Conservation (phyloP, 2,888 invertebrate species). For the Polymixis lichenea region DNA sequence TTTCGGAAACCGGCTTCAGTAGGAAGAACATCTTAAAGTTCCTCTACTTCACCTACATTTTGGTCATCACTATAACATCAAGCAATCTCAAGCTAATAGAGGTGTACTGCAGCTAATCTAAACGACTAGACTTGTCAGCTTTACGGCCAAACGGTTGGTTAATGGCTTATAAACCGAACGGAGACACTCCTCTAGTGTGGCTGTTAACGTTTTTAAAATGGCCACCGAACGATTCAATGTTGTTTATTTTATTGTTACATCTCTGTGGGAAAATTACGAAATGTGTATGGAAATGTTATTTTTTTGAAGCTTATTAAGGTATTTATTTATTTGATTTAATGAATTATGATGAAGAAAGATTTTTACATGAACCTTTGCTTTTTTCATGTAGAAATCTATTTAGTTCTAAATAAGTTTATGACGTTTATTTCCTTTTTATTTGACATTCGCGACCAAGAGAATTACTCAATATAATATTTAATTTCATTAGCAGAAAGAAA, state of each 20-base stretch:
- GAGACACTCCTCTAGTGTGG: constrained; percentile 60
- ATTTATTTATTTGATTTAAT: background rate
- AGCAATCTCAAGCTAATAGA: constrained; percentile 51
- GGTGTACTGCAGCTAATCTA: constrained; percentile 74
- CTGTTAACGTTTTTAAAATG: constrained; percentile 79
- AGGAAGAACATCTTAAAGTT: background rate
- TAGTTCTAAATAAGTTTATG: too few species aligned
- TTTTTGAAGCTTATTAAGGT: background rate
- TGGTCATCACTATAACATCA: constrained; percentile 38
- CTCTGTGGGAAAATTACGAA: constrained; percentile 17
- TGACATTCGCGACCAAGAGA: too few species aligned
- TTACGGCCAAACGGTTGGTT: constrained; percentile 81
- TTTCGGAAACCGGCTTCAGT: background rate
- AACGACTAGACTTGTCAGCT: constrained; percentile 80
- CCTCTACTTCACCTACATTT: constrained; percentile 10
- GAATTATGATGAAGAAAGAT: too few species aligned
- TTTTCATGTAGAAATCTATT: background rate
- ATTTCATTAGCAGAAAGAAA: too few species aligned
- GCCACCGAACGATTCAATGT: constrained; percentile 66
- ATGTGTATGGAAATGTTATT: background rate
- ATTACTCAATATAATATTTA: too few species aligned
- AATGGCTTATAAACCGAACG: constrained; percentile 76
- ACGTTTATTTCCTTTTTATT: too few species aligned
- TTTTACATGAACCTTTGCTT: background rate
- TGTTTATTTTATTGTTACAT: constrained; percentile 44